Conservation (phyloP, 2,888 invertebrate species). For the Monopis laevigella region DNA sequence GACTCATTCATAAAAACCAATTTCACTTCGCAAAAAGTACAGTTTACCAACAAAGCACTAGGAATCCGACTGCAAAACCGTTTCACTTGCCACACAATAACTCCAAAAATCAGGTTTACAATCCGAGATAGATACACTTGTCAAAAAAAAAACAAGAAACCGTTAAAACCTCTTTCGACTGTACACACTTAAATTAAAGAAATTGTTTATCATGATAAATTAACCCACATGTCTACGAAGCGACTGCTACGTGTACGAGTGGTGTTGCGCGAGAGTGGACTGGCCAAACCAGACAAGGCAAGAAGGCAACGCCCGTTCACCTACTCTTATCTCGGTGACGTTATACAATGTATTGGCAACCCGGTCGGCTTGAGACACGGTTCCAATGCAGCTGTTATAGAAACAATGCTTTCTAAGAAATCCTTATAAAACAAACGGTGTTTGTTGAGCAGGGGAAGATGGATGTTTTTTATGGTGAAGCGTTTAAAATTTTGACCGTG, state of each 20-base stretch:
- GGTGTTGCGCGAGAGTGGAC: conserved; percentile 48
- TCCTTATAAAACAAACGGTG: too few species aligned
- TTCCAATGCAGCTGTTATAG: too few species aligned
- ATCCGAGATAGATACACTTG: too few species aligned
- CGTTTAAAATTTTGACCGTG: too few species aligned
- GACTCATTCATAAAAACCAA: conserved; percentile 59
- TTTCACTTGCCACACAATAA: conserved; percentile 10
- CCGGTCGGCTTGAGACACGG: too few species aligned
- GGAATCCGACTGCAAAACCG: conserved; percentile 1
- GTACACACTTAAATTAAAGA: background rate
- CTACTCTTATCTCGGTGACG: conserved; percentile 50
- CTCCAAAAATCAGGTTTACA: conserved; percentile 9
- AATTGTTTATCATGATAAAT: too few species aligned
- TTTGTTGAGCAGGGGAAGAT: too few species aligned
- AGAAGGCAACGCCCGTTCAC: conserved; percentile 55
- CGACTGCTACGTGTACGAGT: too few species aligned
- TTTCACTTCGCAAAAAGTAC: conserved; percentile 4
- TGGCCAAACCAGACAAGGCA: conserved; percentile 29
- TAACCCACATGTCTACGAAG: conserved; percentile 40
- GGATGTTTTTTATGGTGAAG: too few species aligned
- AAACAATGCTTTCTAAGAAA: too few species aligned
- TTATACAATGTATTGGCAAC: too few species aligned
- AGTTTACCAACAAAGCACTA: conserved; percentile 4
- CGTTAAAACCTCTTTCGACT: background rate
- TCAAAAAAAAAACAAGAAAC: too few species aligned